Percentiles rank a stretch among this genome's conserved stretches.
Conservation (phyloP, 2,797 vertebrate species). For the Diceros bicornis region DNA sequence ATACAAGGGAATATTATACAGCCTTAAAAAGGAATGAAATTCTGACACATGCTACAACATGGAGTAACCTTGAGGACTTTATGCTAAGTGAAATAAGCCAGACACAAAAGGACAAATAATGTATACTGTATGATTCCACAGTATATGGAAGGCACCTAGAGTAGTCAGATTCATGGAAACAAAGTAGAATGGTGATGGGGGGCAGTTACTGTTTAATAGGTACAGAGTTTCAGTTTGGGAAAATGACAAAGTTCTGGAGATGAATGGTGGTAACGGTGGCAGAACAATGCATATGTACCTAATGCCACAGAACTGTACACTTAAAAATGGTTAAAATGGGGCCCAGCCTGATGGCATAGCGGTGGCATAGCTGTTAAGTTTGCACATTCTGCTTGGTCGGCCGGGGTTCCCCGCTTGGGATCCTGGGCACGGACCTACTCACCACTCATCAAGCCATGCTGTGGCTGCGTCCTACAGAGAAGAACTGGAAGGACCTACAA, state of each 20-base stretch:
- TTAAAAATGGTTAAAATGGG: not conserved
- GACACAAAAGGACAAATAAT: not conserved
- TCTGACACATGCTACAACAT: not conserved
- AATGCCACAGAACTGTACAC: not conserved
- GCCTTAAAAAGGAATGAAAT: not conserved
- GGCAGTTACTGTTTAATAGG: not conserved
- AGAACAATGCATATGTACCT: not conserved
- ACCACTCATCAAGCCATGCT: too few relatives aligned
- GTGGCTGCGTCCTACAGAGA: too few relatives aligned
- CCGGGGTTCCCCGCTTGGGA: too few relatives aligned
- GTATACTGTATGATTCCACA: not conserved
- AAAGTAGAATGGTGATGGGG: not conserved
- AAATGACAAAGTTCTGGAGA: not conserved
- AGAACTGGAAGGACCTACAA: too few relatives aligned
- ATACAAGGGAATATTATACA: slow-evolving; percentile 1
- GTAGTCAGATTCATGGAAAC: not conserved
- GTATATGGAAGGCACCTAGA: not conserved
- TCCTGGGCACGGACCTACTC: too few relatives aligned
- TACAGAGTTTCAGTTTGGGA: not conserved
- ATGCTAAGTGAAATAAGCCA: slow-evolving; percentile 12
- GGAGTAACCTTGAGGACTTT: not conserved
- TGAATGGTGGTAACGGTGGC: not conserved
- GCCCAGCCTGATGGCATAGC: too few relatives aligned
- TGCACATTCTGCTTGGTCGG: too few relatives aligned
- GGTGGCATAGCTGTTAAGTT: too few relatives aligned